Base-by-base conservation (phyloP, 92 coral and sea anemone genomes). In the Heteractis magnifica region DNA sequence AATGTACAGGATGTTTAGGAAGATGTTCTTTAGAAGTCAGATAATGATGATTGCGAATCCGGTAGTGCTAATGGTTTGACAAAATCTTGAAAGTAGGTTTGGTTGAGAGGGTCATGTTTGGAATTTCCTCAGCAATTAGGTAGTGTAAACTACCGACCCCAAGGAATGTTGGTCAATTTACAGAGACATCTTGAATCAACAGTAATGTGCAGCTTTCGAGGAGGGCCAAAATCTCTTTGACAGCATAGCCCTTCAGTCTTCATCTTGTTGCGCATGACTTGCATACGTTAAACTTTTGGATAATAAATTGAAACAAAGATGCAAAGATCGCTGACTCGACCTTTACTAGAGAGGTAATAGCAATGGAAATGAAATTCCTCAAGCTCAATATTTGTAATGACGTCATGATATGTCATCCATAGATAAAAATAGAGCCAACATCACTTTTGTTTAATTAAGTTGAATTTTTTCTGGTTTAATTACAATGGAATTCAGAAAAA, bases 111-210 rank as follows among this genome's bases (percentile, higher is more conserved):
- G 73, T 68, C 60, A 76, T 76, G 65, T 49, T 51, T 76, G 64
- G 79, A 76, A 76, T 76, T 76, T 76, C 79, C 79, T 76, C 44
- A 50, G 13, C 79, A 20, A 76, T 76, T 76, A 76, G 21, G 34
- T 20, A 65, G 34, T 23, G 70, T 71, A 82, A 77, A 82, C 78
- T 65, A 64, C 49, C 20, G 20, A 3, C 10, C 23, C 34, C 70
- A 6, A 62, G 49, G 73, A 68, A 68, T 68, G 48, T 68, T 68
- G 44, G 49, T 5, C 44, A 34, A 34, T 68, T 23, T 20, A 26
- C 72, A 4, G 19, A 65, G 41, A 65, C 18, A 65, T 7, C 9
- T 5, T 41, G 26, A 7, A 6, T 2, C 12, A 68, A 68, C 9
- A 6, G 48, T 26, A 41, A 26, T 68, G 49, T 34, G 73, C 70